These are phyloP conservation scores for Pseudomyrmex flavicornis DNA, from an alignment of 1,140 invertebrate genomes.

Conservation along the genomic window DNA sequence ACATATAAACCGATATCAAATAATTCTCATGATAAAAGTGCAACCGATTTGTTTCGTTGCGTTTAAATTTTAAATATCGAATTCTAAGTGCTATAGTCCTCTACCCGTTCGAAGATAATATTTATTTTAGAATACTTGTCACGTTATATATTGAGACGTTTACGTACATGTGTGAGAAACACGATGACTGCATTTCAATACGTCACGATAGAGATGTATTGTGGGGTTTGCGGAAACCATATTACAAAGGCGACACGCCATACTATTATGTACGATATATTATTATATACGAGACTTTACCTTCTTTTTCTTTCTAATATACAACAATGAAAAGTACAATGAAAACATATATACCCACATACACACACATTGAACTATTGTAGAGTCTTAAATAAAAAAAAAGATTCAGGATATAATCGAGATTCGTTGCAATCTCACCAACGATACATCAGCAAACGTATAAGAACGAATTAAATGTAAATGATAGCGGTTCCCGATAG, in stretches of 20 bases:
- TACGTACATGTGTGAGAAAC: not conserved
- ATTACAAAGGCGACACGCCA: not conserved
- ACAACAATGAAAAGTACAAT: not conserved
- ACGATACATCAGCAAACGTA: conserved; percentile 1
- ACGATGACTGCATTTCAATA: not conserved
- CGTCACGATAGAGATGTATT: not conserved
- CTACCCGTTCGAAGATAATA: not conserved
- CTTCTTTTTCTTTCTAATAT: not conserved
- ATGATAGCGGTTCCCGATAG: conserved; percentile 3
- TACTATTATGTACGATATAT: too few species aligned
- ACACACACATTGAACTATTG: not conserved
- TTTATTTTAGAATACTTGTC: not conserved
- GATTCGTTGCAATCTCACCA: conserved; percentile 27
- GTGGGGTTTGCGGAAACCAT: conserved; percentile 11
- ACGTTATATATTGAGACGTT: conserved; percentile 15
- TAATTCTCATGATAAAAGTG: conserved; percentile 9
- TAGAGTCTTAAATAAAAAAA: too few species aligned
- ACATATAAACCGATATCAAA: not conserved
- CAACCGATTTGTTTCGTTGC: not conserved
- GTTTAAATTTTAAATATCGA: not conserved
- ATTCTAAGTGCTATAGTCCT: not conserved
- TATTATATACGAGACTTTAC: conserved; percentile 11
- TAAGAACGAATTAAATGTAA: conserved; percentile 41
- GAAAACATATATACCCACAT: not conserved
- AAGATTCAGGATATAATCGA: conserved; percentile 35